Evolutionary conservation across 2,113 vertebrate genomes (phyloP).

Genomic region (Oxygymnocypris stewartii): DNA sequence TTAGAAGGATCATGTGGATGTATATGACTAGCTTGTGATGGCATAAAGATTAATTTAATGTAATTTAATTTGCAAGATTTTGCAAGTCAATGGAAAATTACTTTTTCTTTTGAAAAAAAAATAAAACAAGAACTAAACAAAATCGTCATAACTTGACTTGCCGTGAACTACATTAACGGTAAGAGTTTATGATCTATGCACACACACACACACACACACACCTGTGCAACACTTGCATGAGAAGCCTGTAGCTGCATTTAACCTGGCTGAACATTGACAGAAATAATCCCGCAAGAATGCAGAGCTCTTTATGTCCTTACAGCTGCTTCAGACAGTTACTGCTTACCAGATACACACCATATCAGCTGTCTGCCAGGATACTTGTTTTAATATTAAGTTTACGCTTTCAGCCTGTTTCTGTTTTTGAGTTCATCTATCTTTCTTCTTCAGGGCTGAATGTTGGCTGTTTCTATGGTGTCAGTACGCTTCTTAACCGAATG

Average conservation of each 20-base stretch:
- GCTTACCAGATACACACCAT: not conserved
- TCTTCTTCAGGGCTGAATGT: conserved; percentile 86
- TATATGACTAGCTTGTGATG: not conserved
- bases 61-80: too few species aligned
- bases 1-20: not conserved
- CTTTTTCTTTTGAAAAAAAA: not conserved
- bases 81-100: not conserved
- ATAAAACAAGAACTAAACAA: not conserved
- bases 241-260: not conserved
- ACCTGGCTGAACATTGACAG: conserved; percentile 23
- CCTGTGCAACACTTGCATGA: not conserved
- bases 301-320: not conserved
- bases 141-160: not conserved
- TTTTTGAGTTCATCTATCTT: conserved; percentile 20
- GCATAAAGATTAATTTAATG: not conserved
- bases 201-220: not conserved
- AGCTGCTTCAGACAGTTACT: not conserved
- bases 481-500: conserved; percentile 92
- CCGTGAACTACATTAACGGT: not conserved
- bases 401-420: not conserved
- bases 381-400: not conserved
- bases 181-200: not conserved
- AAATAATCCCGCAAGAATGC: conserved; percentile 16
- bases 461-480: conserved; percentile 90
- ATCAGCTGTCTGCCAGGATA: not conserved